Conservation (phyloP, 2,888 invertebrate species). For the Melolontha melolontha region DNA sequence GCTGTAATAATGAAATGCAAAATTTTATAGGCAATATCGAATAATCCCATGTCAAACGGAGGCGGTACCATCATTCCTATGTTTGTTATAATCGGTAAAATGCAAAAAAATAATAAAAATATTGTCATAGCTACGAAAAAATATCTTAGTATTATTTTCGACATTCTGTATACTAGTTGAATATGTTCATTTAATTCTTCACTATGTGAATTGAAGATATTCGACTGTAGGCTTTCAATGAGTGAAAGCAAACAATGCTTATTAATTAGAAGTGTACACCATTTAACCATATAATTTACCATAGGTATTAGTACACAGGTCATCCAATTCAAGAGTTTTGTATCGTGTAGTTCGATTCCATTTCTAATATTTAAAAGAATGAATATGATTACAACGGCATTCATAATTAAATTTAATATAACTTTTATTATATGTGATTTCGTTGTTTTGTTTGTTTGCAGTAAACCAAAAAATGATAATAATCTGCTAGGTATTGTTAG, state of each 20-base stretch:
- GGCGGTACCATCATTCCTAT: slow-evolving; percentile 24
- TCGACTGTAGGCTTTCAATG: slow-evolving; percentile 14
- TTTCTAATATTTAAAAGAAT: not conserved
- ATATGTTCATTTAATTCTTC: slow-evolving; percentile 33
- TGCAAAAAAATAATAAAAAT: slow-evolving; percentile 15
- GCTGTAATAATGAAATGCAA: slow-evolving; percentile 20
- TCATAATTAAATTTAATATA: not conserved
- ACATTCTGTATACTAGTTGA: not conserved
- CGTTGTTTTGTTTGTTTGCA: not conserved
- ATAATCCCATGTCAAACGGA: slow-evolving; percentile 21
- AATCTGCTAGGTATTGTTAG: not conserved
- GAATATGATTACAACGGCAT: not conserved
- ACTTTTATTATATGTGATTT: not conserved
- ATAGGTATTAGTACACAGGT: slow-evolving; percentile 1
- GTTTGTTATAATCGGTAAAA: slow-evolving; percentile 24
- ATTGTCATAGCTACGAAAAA: not conserved
- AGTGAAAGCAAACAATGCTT: slow-evolving; percentile 3
- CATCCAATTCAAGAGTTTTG: slow-evolving; percentile 3
- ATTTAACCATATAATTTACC: not conserved
- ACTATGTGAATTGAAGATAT: slow-evolving; percentile 25
- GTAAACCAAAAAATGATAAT: not conserved
- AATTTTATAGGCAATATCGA: slow-evolving; percentile 15
- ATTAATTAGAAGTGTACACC: not conserved
- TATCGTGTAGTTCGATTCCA: not conserved
- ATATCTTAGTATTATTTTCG: slow-evolving; percentile 3